Evolutionary conservation across 1,140 invertebrate genomes (phyloP).

Genomic region (Euura saliciscinereae): DNA sequence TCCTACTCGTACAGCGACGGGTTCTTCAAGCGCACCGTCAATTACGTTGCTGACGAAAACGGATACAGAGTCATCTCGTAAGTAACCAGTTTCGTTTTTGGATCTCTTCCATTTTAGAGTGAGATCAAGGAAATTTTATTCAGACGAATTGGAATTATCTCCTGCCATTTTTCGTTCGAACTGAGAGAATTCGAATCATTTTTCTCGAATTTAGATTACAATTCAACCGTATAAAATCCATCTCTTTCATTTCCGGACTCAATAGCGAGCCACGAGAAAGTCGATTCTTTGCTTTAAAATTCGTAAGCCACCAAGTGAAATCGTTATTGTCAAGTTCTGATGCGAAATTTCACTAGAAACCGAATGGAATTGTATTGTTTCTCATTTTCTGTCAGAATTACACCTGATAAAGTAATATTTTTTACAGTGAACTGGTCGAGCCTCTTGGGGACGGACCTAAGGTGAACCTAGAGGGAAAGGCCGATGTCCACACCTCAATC

Average conservation of each 20-base stretch:
- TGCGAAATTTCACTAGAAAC: too few relatives aligned
- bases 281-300: too few relatives aligned
- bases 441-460: slow-evolving; percentile 56
- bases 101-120: background rate
- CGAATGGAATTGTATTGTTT: too few relatives aligned
- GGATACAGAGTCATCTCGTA: slow-evolving; percentile 64
- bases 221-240: too few relatives aligned
- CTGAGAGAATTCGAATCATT: too few relatives aligned
- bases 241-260: too few relatives aligned
- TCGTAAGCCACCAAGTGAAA: too few relatives aligned
- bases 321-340: too few relatives aligned
- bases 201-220: too few relatives aligned
- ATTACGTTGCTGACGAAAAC: slow-evolving; percentile 65
- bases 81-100: slow-evolving; percentile 29
- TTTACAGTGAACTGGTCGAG: slow-evolving; percentile 50
- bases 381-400: background rate
- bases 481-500: slow-evolving; percentile 47
- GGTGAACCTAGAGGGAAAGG: slow-evolving; percentile 54
- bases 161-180: too few relatives aligned
- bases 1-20: slow-evolving; percentile 66
- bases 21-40: slow-evolving; percentile 59
- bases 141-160: too few relatives aligned
- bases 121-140: slow-evolving; percentile 2
- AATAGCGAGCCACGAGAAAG: too few relatives aligned
- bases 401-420: slow-evolving; percentile 15